A percentile compares a stretch with the other conserved stretches of the same genome.
phyloP scores from a whole-genome alignment of 2,797 vertebrate species.

The Mormyrops attenuatus region DNA sequence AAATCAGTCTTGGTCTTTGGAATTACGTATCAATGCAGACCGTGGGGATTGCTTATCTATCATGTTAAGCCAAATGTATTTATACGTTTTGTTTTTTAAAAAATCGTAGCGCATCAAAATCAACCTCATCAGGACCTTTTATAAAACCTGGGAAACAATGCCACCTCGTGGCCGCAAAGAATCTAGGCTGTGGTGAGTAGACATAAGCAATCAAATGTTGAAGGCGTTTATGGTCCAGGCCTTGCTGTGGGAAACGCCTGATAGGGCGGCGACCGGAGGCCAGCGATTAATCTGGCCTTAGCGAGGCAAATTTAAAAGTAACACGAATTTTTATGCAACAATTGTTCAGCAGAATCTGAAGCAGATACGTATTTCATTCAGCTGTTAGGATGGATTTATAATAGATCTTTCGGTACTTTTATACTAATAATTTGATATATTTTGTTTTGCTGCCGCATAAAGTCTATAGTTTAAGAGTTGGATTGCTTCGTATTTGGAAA shows the following conservation, averaged over 20 bases:
- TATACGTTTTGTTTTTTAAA: neutral
- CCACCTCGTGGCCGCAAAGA: neutral
- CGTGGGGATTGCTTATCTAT: neutral
- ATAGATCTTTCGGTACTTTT: neutral
- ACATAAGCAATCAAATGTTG: neutral
- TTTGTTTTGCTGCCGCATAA: neutral
- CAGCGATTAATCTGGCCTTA: neutral
- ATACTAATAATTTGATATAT: neutral
- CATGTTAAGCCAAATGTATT: neutral
- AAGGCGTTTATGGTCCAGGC: neutral
- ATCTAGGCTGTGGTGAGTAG: neutral
- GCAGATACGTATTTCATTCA: neutral
- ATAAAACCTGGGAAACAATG: neutral
- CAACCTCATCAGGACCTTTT: neutral
- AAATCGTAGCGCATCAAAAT: neutral
- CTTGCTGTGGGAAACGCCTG: neutral
- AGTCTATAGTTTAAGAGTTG: neutral
- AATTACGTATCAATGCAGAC: neutral
- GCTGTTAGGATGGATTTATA: neutral
- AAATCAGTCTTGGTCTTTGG: neutral
- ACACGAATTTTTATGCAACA: neutral
- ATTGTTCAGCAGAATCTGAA: neutral
- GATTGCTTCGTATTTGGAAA: neutral
- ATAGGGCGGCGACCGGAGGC: neutral
- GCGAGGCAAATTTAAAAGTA: conserved; percentile 26